A percentile compares a stretch with the other conserved stretches of the same genome.
These are phyloP conservation scores for Stomatorhinus ivindoensis DNA, from an alignment of 2,113 vertebrate species.

Conservation along the genomic window DNA sequence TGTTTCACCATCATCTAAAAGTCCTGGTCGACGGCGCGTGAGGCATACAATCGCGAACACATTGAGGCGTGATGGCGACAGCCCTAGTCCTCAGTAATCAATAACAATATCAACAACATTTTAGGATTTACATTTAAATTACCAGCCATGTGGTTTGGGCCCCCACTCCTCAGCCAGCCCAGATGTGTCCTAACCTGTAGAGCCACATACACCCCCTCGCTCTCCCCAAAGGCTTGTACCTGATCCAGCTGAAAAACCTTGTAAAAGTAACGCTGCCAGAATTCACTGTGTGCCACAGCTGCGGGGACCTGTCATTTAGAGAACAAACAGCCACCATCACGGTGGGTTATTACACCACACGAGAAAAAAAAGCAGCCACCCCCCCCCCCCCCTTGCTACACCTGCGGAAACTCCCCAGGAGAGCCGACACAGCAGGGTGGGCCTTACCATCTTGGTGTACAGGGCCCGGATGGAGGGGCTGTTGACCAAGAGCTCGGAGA, in stretches of 20 bases:
- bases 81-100: too few relatives aligned
- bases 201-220: not conserved
- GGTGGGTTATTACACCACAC: not conserved
- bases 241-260: conserved; percentile 88
- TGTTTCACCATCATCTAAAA: too few relatives aligned
- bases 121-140: too few relatives aligned
- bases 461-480: conserved; percentile 89
- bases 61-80: too few relatives aligned
- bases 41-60: too few relatives aligned
- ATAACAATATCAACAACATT: too few relatives aligned
- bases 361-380: not conserved
- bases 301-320: conserved; percentile 72
- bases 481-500: conserved; percentile 81
- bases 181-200: not conserved
- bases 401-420: not conserved
- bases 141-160: not conserved
- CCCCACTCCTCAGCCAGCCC: not conserved
- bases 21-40: too few relatives aligned
- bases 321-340: not conserved
- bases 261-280: conserved; percentile 98
- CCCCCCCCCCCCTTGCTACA: not conserved
- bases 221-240: conserved; percentile 52
- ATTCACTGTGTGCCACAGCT: conserved; percentile 87
- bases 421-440: not conserved
- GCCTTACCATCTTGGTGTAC: conserved; percentile 88